Base-by-base conservation (phyloP, 2,797 vertebrate genomes). In the Pseudopleuronectes americanus region DNA sequence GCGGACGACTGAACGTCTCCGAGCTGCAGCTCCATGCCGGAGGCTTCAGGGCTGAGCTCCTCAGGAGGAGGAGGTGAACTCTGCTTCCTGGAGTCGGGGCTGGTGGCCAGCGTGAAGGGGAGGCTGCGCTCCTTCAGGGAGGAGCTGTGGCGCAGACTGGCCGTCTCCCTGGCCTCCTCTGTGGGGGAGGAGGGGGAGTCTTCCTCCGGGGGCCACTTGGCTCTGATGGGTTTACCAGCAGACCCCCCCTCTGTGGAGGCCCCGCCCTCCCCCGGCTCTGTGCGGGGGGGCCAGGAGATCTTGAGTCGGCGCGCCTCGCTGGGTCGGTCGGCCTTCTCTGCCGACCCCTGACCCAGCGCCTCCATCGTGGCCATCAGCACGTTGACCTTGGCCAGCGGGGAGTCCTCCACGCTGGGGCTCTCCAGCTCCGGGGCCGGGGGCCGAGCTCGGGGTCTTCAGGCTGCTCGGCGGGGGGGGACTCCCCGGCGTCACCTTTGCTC, bases 171-270 rank as follows among this genome's bases (percentile, higher is more conserved):
- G 61, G 89, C 92, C 57, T 91, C 84, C 51, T 90, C 85, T 0
- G 94, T 49, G 45, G 94, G 54, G 22, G 93, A 67, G 79, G 91
- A 94, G 49, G 85, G 73, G 38, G 60, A 52, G 6, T 96, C 96
- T 3, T 95, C 96, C 87, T 96, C 96, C 0, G 97, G 97, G 21
- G 97, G 97, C 97, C 97, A 98, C 75, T 96, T 98, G 54, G 96
- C 94, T 77, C 93, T 93, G 53, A 93, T 86, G 12, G 71, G 73
- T 79, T 87, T 92, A 1, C 93, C 89, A 73, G 90, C 88, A 5
- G 72, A 21, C 38, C 95, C 94, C 6, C 93, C 95, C 64, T 96
- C 95, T 0, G 95, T 2, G 95, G 94, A 61, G 89, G 61, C n/a
- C 7, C 2, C n/a, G 33, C 19, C 0, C 0, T 89, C 93, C 4